These are phyloP conservation scores for Antheraea mylitta DNA, from an alignment of 1,140 invertebrate genomes.

Conservation along the genomic window DNA sequence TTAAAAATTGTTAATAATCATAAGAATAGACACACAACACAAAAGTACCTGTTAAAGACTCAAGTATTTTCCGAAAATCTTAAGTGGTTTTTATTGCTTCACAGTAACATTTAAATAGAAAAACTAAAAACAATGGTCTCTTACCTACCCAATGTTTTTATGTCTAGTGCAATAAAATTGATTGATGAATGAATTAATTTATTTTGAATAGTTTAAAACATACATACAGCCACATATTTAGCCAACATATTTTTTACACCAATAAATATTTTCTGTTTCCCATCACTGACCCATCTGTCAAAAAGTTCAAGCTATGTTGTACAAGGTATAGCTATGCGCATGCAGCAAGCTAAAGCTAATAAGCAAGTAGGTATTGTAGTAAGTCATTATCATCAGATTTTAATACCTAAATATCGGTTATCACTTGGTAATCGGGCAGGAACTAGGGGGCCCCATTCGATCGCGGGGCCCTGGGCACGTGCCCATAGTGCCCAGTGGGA, in stretches of 20 bases:
- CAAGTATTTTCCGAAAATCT: slow-evolving; percentile 2
- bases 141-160: slow-evolving; percentile 5
- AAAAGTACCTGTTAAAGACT: too few species aligned
- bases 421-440: too few species aligned
- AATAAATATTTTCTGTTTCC: slow-evolving; percentile 5
- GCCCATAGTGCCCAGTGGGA: slow-evolving; percentile 20
- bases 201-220: slow-evolving; percentile 5
- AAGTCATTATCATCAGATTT: slow-evolving; percentile 4
- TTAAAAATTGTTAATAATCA: too few species aligned
- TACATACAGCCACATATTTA: slow-evolving; percentile 5
- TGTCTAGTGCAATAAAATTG: slow-evolving; percentile 3
- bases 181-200: slow-evolving; percentile 5
- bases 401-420: slow-evolving; percentile 3
- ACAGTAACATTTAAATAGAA: slow-evolving; percentile 4
- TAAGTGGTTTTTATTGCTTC: slow-evolving; percentile 5
- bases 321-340: background rate
- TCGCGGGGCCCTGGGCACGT: slow-evolving; percentile 19
- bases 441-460: slow-evolving; percentile 8
- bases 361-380: slow-evolving; percentile 5
- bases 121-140: slow-evolving; percentile 5
- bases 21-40: too few species aligned
- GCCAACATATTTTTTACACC: slow-evolving; percentile 5
- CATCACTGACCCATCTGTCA: background rate
- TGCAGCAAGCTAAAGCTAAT: slow-evolving; percentile 5
- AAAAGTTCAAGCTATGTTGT: too few species aligned